phyloP scores from a whole-genome alignment of 2,797 vertebrate species.

The Catharus ustulatus region DNA sequence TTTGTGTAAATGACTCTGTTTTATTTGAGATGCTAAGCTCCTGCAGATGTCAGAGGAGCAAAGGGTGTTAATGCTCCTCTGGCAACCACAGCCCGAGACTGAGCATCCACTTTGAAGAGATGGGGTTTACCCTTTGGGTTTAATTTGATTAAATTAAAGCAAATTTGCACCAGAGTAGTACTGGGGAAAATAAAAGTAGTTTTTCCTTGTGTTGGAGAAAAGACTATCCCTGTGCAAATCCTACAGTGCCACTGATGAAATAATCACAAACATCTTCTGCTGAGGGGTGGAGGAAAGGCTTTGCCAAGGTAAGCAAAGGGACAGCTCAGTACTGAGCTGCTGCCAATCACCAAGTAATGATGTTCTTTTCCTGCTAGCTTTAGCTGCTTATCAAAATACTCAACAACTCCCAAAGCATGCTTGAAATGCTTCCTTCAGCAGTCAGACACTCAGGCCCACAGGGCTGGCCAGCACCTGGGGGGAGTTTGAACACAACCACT shows the following conservation, averaged over 20 bases:
- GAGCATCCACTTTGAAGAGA: not conserved
- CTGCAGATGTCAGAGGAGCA: not conserved
- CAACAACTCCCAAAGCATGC: not conserved
- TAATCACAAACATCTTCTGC: not conserved
- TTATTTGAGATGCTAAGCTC: slow-evolving; percentile 3
- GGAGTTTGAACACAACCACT: not conserved
- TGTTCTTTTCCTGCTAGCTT: not conserved
- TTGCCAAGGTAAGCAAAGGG: not conserved
- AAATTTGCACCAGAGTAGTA: not conserved
- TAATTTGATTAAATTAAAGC: slow-evolving; percentile 1
- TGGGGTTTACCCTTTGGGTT: not conserved
- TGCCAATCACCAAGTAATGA: not conserved
- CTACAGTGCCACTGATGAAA: not conserved
- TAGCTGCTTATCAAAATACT: not conserved
- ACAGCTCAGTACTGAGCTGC: not conserved
- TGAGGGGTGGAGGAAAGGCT: not conserved
- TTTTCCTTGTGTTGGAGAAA: not conserved
- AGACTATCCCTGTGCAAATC: not conserved
- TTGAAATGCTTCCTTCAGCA: not conserved
- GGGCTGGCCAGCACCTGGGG: not conserved
- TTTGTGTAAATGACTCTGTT: not conserved
- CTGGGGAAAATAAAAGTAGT: not conserved
- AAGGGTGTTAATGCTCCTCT: slow-evolving; percentile 34
- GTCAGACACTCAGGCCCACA: fast-evolving
- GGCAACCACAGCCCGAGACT: not conserved